Percentiles rank a stretch among this genome's conserved stretches.
Conservation (phyloP, 1,140 invertebrate species). For the Diabrotica virgifera region DNA sequence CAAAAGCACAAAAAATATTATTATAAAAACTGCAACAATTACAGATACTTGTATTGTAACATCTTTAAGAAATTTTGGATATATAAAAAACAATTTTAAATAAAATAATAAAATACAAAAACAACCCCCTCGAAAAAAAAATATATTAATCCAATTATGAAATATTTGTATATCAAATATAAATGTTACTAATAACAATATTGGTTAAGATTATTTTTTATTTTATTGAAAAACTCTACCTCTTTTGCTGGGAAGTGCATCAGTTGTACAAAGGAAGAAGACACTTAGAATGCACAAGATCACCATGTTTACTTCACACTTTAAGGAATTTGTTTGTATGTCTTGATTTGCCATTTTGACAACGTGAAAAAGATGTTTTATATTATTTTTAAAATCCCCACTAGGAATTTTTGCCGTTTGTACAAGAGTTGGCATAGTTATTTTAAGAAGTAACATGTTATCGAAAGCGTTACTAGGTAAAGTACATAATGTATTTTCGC, state of each 20-base stretch:
- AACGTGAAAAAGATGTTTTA: not conserved
- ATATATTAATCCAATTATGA: no score
- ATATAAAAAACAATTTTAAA: no score
- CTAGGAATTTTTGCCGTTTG: not conserved
- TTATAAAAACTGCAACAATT: no score
- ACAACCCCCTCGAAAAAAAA: no score
- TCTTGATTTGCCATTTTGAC: not conserved
- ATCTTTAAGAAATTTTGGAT: no score
- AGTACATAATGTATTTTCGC: no score
- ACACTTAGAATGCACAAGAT: slow-evolving; percentile 1
- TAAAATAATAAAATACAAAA: no score
- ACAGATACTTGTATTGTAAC: no score
- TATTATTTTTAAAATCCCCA: slow-evolving; percentile 3
- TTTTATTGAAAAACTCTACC: not conserved
- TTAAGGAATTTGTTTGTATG: not conserved
- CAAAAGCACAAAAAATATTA: no score
- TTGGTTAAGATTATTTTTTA: not conserved
- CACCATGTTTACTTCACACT: not conserved
- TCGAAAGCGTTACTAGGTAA: not conserved
- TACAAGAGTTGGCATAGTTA: not conserved
- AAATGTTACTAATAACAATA: not conserved
- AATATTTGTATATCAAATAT: no score
- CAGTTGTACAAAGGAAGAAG: not conserved
- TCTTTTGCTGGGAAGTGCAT: not conserved
- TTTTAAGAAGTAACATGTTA: not conserved